A percentile compares a stretch with the other conserved stretches of the same genome.
Evolutionary conservation across 2,797 vertebrate genomes (phyloP).

Genomic region (Sebastes trivittatus): DNA sequence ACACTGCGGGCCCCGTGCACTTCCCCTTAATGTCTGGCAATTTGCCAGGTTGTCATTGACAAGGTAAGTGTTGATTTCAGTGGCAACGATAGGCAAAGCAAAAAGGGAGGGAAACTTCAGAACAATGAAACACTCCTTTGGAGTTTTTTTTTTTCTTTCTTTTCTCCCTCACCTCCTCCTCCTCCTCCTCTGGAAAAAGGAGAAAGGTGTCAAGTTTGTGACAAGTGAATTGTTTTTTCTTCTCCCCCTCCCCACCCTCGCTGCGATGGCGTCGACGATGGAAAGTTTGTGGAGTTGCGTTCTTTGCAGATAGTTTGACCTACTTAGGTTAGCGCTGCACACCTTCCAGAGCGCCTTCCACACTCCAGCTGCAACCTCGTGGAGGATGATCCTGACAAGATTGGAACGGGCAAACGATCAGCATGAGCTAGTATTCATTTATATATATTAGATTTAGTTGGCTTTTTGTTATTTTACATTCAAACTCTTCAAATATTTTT

Average conservation of each 20-base stretch:
- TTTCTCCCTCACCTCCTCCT: constrained; percentile 40
- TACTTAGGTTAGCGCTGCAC: constrained; percentile 70
- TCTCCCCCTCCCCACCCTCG: constrained; percentile 25
- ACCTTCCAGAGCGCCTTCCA: constrained; percentile 23
- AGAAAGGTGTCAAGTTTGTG: constrained; percentile 82
- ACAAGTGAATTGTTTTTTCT: constrained; percentile 75
- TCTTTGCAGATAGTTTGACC: constrained; percentile 80
- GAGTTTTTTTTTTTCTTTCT: constrained; percentile 58
- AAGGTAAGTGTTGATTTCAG: constrained; percentile 96
- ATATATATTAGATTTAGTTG: neutral
- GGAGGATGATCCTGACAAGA: neutral
- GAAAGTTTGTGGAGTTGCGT: constrained; percentile 73
- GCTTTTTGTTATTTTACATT: neutral
- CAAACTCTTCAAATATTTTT: neutral
- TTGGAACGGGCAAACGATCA: neutral
- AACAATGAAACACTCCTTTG: constrained; percentile 88
- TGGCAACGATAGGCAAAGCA: constrained; percentile 88
- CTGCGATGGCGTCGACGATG: constrained; percentile 66
- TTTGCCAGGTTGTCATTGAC: constrained; percentile 96
- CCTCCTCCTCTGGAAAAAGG: constrained; percentile 67
- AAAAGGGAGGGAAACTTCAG: constrained; percentile 81
- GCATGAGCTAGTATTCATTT: neutral
- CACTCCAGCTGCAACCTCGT: constrained; percentile 2
- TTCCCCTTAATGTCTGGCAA: constrained; percentile 96
- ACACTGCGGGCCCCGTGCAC: constrained; percentile 82